These are phyloP conservation scores for Agrenia bidenticulata DNA, from an alignment of 2,888 invertebrate genomes.

Conservation along the genomic window DNA sequence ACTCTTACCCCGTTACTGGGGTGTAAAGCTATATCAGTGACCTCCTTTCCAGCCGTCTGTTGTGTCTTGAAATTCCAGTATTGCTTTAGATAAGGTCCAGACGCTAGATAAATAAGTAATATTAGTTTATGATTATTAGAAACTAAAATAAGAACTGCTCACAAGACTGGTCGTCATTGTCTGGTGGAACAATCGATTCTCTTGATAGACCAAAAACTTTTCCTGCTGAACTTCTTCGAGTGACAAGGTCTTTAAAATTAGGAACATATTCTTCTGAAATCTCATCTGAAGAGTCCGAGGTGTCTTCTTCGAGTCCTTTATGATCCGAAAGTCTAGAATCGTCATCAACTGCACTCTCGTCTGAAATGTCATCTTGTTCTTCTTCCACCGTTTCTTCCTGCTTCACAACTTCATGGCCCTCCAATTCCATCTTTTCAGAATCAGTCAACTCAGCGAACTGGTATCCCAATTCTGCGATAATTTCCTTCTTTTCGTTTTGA, in stretches of 20 bases:
- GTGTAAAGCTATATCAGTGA: constrained; percentile 48
- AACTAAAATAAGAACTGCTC: not conserved
- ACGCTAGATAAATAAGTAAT: not conserved
- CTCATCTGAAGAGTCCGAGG: constrained; percentile 11
- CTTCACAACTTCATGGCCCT: constrained; percentile 10
- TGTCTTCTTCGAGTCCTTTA: constrained; percentile 24
- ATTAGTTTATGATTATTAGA: not conserved
- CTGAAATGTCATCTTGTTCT: constrained; percentile 36
- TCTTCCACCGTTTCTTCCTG: constrained; percentile 17
- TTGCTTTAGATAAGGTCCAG: constrained; percentile 38
- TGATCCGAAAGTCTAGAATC: constrained; percentile 38
- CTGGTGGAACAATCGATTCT: not conserved
- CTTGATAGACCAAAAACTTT: not conserved
- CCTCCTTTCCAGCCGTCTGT: constrained; percentile 43
- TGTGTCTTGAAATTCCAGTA: constrained; percentile 45
- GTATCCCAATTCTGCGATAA: not conserved
- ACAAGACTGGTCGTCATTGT: not conserved
- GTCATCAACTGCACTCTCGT: constrained; percentile 29
- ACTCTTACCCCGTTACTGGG: constrained; percentile 44
- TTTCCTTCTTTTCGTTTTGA: not conserved
- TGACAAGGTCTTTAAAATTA: not conserved
- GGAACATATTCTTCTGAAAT: not conserved
- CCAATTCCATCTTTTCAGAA: not conserved
- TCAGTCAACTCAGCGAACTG: not conserved
- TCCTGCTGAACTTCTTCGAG: not conserved